Evolutionary conservation across 1,140 invertebrate genomes (phyloP), one percentile per base, ranked within the genome.

Genomic region (Kradibia gibbosae): DNA sequence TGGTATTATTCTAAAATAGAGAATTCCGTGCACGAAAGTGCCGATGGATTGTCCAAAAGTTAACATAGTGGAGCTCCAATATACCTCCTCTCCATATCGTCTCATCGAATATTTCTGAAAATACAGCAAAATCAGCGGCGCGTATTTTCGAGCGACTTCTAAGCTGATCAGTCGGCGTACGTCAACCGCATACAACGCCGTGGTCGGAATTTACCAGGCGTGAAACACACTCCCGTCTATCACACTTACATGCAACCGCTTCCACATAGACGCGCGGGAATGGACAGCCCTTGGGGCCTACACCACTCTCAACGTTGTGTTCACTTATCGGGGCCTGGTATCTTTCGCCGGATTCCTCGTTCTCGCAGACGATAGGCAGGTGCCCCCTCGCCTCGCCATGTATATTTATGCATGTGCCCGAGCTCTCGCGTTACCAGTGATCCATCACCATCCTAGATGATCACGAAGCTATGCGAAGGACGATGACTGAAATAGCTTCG

Each of bases 391-490:
- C 22, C 50, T 11, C 62, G 13, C 15, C 75, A 3, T 62, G 53
- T 67, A 36, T 67, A n/a, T 67, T 39, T 67, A 39, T 39, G 34
- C 60, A 42, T 57, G 45, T 72, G 67, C 55, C 50, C 57, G 67
- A 60, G 80, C 74, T 74, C 72, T 74, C 28, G 15, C 36, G 15
- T 28, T 48, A 25, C 70, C 70, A 71, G 70, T 71, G 84, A 88
- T 88, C 88, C 85, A 88, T 89, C 87, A 86, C 84, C 83, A 86
- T 85, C 83, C 79, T 42, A 82, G 84, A 86, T 84, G 84, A 87
- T 87, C 86, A 78, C 83, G 78, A 86, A 88, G 86, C 85, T 86
- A 88, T 86, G 87, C 85, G 85, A 88, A 87, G 86, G 87, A 87
- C 87, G 83, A 84, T 82, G 84, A 84, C 84, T 83, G 81, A 82